Evolutionary conservation across 1,140 invertebrate species (phyloP).

Genomic region (Calliopsis andreniformis): DNA sequence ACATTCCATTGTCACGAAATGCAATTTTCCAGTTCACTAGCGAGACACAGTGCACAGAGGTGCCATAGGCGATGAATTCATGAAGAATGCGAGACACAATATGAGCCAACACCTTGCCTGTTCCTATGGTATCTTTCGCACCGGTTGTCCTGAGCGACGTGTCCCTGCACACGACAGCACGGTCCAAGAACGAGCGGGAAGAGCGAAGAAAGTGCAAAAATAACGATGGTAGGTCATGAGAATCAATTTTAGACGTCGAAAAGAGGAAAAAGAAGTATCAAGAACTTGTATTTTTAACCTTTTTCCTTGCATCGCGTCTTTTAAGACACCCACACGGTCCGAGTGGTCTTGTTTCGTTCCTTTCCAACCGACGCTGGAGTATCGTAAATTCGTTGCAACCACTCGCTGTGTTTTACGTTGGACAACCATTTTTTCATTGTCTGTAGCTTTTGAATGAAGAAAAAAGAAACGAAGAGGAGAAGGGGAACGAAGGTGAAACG

Average conservation of each 20-base stretch:
- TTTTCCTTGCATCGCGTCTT: no score
- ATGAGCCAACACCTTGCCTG: slow-evolving; percentile 1
- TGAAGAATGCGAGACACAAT: slow-evolving; percentile 11
- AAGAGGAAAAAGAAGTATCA: not conserved
- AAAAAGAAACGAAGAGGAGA: no score
- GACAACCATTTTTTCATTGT: no score
- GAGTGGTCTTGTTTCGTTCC: no score
- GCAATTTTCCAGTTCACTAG: slow-evolving; percentile 1
- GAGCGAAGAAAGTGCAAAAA: not conserved
- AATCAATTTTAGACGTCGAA: not conserved
- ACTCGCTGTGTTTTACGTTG: no score
- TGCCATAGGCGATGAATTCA: not conserved
- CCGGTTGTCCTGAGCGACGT: slow-evolving; percentile 51
- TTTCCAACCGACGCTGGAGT: no score
- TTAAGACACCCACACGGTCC: no score
- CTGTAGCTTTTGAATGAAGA: no score
- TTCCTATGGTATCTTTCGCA: slow-evolving; percentile 26
- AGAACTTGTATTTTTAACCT: no score
- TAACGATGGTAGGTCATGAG: not conserved
- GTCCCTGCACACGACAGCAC: slow-evolving; percentile 16
- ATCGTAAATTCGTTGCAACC: not conserved
- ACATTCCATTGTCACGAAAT: not conserved
- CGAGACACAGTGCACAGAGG: not conserved
- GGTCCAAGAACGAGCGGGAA: not conserved
- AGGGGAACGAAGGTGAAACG: no score